Percentiles rank a stretch among this genome's conserved stretches.
phyloP scores from a whole-genome alignment of 2,797 vertebrate genomes.

The Cuculus canorus region DNA sequence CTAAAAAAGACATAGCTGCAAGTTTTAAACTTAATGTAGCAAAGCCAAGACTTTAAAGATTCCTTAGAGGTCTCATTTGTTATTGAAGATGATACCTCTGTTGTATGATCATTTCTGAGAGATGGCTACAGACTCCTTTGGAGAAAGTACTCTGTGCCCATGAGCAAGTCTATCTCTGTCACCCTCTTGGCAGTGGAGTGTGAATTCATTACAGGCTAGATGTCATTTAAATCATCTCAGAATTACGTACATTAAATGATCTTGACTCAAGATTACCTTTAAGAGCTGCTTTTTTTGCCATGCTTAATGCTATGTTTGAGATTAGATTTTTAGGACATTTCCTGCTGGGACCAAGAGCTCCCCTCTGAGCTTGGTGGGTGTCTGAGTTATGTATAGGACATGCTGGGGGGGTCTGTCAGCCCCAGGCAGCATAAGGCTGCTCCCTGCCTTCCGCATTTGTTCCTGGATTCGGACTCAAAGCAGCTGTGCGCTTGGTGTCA shows the following conservation, averaged over 20 bases:
- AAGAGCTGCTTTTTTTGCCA: not conserved
- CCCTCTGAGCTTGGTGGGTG: not conserved
- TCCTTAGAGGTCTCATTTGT: not conserved
- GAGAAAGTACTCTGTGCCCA: not conserved
- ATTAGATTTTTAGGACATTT: not conserved
- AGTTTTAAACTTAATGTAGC: not conserved
- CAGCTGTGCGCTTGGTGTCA: not conserved
- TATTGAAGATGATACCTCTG: not conserved
- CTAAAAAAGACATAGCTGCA: not conserved
- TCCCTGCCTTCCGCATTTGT: not conserved
- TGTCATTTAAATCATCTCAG: not conserved
- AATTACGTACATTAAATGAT: not conserved
- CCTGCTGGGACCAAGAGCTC: not conserved
- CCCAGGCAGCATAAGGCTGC: not conserved
- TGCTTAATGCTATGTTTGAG: not conserved
- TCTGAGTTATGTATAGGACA: rapidly evolving
- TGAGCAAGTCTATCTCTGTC: not conserved
- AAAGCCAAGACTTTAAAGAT: not conserved
- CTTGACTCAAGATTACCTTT: not conserved
- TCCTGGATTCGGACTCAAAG: not conserved
- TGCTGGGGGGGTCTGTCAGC: rapidly evolving
- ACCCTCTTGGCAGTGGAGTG: not conserved
- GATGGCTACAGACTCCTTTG: not conserved
- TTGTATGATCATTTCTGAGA: not conserved
- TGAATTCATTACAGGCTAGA: not conserved